Percentiles rank a stretch among this genome's conserved stretches.
These are phyloP conservation scores for Julus scandinavius DNA, from an alignment of 2,888 invertebrate genomes.

Conservation along the genomic window DNA sequence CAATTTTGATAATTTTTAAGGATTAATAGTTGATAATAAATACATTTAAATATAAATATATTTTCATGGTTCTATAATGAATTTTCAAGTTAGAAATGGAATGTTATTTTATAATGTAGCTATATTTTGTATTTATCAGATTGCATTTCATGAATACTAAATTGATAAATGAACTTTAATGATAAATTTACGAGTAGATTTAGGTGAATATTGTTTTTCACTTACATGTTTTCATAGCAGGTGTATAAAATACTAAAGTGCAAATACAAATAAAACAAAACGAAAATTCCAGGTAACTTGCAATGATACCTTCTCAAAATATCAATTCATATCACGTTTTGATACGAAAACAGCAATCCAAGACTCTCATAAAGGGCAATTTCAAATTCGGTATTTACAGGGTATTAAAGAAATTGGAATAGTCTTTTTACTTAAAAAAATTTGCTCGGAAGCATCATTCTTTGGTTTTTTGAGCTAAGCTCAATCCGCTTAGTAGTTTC, in stretches of 20 bases:
- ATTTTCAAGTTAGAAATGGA: background rate
- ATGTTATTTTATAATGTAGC: background rate
- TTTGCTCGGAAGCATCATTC: background rate
- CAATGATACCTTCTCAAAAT: background rate
- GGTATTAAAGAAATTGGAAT: background rate
- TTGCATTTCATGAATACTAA: too few relatives aligned
- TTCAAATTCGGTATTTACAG: background rate
- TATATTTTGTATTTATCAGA: background rate
- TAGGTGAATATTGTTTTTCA: background rate
- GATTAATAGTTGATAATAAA: too few relatives aligned
- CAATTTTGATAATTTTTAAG: too few relatives aligned
- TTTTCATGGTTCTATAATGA: too few relatives aligned
- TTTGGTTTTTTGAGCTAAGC: constrained; percentile 17
- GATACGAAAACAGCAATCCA: background rate
- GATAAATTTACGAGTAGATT: background rate
- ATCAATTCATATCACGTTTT: background rate
- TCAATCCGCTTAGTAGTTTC: constrained; percentile 59
- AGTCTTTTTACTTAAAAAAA: background rate
- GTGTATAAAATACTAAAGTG: background rate
- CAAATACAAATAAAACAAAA: background rate
- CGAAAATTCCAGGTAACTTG: background rate
- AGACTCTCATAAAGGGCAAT: background rate
- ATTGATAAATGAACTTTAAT: background rate
- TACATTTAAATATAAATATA: too few relatives aligned
- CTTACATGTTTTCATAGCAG: background rate